Base-by-base conservation (phyloP, 2,113 vertebrate species). In the Corvus hawaiiensis region DNA sequence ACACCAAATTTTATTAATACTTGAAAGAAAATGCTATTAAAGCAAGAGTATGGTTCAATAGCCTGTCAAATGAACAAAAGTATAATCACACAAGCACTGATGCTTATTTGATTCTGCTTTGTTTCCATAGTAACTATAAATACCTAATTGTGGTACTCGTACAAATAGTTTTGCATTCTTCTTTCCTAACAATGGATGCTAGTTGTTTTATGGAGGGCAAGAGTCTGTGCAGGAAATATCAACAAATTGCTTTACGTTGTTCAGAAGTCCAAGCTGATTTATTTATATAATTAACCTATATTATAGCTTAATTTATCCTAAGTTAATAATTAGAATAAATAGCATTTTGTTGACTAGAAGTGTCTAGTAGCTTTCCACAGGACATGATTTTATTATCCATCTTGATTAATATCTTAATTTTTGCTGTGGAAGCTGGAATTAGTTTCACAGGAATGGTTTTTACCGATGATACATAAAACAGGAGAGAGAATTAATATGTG, bases 111-210 rank as follows among this genome's bases (percentile, higher is more conserved):
- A 87, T 92, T 83, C 63, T 83, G 26, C 73, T 67, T 94, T 94
- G 87, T 98, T 97, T 97, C 94, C 89, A 96, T 94, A 95, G 94
- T 95, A 90, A 97, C 96, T 94, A 49, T 74, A 92, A 97, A 87
- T 95, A 97, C 30, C 61, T 89, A 93, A 96, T 95, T 97, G 61
- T 63, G 83, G 19, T 83, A 88, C n/a, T 89, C 77, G 94, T 73
- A 93, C 19, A 95, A 95, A 87, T 90, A 63, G 26, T 93, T 97
- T 97, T 95, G 85, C 35, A n/a, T 90, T 96, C 94, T 84, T 87
- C 44, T 94, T 78, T 93, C 67, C 30, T 89, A 58, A 92, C 28
- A 96, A 85, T 64, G 95, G 67, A 66, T 93, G 39, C 37, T 94
- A 37, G 33, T 82, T 87, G 30, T 93, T 97, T 95, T 92, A 91